Percentiles rank a stretch among this genome's conserved stretches.
These are phyloP conservation scores for Scomber colias DNA, from an alignment of 2,113 vertebrate genomes.

Conservation along the genomic window DNA sequence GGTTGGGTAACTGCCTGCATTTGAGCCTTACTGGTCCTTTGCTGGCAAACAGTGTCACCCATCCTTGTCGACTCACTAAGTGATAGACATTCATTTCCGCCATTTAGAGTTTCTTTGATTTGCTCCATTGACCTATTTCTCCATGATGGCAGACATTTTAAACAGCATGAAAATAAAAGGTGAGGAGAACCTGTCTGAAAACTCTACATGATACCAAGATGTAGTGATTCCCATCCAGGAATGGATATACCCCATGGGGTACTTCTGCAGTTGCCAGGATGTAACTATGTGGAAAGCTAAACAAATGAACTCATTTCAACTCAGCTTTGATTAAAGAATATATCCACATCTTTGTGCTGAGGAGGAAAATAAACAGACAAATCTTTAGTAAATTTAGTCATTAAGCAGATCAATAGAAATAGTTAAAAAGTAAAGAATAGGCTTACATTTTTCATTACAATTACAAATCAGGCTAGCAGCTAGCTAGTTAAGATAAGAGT, in stretches of 20 bases:
- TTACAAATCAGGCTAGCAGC: too few species aligned
- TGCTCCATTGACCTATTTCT: constrained; percentile 71
- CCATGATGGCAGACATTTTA: not conserved
- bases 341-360: too few species aligned
- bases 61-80: constrained; percentile 49
- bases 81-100: constrained; percentile 57
- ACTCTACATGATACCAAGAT: not conserved
- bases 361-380: too few species aligned
- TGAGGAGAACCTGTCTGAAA: not conserved
- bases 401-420: too few species aligned
- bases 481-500: too few species aligned
- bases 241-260: not conserved
- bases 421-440: too few species aligned
- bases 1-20: constrained; percentile 56
- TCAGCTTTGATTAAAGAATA: not conserved
- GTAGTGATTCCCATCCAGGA: not conserved
- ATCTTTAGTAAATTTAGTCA: too few species aligned
- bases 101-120: constrained; percentile 58
- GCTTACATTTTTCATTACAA: too few species aligned
- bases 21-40: constrained; percentile 50
- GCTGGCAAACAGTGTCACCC: constrained; percentile 50
- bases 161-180: not conserved
- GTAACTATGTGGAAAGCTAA: too few species aligned
- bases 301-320: not conserved
- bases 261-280: not conserved